Evolutionary conservation across 2,797 vertebrate species (phyloP).

Genomic region (Pyrocephalus nanus): DNA sequence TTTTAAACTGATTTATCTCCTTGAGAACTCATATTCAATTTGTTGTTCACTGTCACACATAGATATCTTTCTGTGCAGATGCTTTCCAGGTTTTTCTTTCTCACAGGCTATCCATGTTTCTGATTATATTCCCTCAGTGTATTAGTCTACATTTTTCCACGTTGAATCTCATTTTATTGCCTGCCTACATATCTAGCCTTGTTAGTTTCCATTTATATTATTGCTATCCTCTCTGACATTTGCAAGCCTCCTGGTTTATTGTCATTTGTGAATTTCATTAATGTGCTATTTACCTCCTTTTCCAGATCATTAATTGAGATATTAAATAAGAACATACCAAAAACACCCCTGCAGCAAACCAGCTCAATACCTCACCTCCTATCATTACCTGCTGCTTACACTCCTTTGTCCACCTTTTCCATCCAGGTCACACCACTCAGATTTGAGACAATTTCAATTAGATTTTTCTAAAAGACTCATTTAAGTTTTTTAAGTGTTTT

Average conservation of each 20-base stretch:
- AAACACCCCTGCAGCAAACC: neutral
- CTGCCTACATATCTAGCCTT: conserved; percentile 51
- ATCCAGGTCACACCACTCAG: neutral
- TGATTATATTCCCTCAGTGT: conserved; percentile 38
- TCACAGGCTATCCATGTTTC: neutral
- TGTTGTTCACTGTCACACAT: neutral
- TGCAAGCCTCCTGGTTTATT: conserved; percentile 30
- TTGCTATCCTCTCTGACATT: conserved; percentile 29
- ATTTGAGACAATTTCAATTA: conserved; percentile 18
- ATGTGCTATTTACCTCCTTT: conserved; percentile 49
- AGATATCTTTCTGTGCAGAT: neutral
- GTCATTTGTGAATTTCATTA: conserved; percentile 71
- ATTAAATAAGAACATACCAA: conserved; percentile 54
- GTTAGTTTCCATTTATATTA: conserved; percentile 41
- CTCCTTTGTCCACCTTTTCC: neutral
- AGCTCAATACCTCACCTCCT: neutral
- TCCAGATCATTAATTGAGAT: conserved; percentile 70
- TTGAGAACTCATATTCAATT: neutral
- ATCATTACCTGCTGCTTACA: conserved; percentile 2
- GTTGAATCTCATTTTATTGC: conserved; percentile 48
- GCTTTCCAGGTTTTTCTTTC: conserved; percentile 46
- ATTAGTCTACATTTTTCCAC: conserved; percentile 36
- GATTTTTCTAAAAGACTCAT: conserved; percentile 3
- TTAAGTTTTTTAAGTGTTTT: conserved; percentile 4
- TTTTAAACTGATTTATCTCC: conserved; percentile 27